Base-by-base conservation (phyloP, 2,888 invertebrate species). In the Meganola albula region DNA sequence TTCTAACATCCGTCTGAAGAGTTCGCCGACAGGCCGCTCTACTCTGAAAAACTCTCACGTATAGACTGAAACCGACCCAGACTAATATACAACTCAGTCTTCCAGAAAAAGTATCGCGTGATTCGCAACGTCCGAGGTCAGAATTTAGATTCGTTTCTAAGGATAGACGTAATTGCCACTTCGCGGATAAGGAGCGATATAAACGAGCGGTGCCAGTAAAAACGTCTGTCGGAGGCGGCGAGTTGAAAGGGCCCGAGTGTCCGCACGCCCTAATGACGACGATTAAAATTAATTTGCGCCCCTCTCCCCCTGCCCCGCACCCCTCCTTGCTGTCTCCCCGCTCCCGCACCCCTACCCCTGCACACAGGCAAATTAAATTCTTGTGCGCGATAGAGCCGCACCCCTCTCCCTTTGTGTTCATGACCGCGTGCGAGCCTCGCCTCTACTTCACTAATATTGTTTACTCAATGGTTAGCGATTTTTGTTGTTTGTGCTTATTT, bases 271-370 rank as follows among this genome's bases (percentile, higher is more conserved):
- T 83, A 82, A 83, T 83, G 77, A 78, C 72, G 68, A 48, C 75
- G 76, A 83, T 83, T 82, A 82, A 80, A 80, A 82, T 82, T 78
- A 82, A 83, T 83, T 80, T 72, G 74, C 68, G 63, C 72, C 55
- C 21, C 6, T 57, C 49, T 27, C 20, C 26, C 29, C 13, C 8
- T 53, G 11, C 26, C 14, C 22, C 28, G 22, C 33, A 8, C 24
- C 23, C 23, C 33, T 27, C 27, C 35, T 23, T 21, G 23, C 32
- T 21, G 27, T 43, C 27, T 32, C 29, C 34, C 30, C 33, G 33
- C 32, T 14, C 23, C 55, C 51, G 20, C 8, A 7, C 20, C 20
- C 20, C 20, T 7, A 2, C 3, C 16, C 16, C 4, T 6, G 16
- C 16, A 5, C 4, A 6, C 60, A 61, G 63, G 66, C 74, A 74